Evolutionary conservation across 2,113 vertebrate species (phyloP).

Genomic region (Ptilonorhynchus violaceus): DNA sequence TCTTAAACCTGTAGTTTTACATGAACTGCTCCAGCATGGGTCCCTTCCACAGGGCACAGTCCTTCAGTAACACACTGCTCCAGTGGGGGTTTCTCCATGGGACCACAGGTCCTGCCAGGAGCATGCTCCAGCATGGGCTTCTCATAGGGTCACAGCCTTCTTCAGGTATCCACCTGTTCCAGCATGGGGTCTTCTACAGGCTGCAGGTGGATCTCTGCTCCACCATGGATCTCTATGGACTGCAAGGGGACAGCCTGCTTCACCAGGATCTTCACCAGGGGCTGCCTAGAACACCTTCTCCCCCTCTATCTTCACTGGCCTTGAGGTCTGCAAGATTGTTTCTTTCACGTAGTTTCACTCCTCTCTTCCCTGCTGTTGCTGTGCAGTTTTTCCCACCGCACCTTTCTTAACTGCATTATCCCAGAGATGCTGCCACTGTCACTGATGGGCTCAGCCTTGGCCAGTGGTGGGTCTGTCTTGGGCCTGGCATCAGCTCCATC

Average conservation of each 20-base stretch:
- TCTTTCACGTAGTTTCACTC: not conserved
- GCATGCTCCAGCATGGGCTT: not conserved
- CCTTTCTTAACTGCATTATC: not conserved
- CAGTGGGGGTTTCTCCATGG: rapidly evolving
- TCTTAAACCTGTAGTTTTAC: not conserved
- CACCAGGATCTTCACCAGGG: rapidly evolving
- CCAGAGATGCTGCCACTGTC: rapidly evolving
- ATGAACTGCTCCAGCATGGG: no score
- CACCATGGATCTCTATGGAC: not conserved
- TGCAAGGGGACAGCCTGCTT: not conserved
- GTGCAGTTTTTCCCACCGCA: rapidly evolving
- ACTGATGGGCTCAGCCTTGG: not conserved
- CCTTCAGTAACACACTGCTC: not conserved
- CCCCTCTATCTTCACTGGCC: not conserved
- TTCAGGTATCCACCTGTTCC: not conserved
- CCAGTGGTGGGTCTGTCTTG: rapidly evolving
- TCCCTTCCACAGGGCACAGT: not conserved
- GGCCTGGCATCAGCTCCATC: not conserved
- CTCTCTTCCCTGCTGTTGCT: not conserved
- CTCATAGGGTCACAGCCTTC: not conserved
- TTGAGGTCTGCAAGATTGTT: not conserved
- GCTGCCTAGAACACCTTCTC: not conserved
- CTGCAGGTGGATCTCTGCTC: not conserved
- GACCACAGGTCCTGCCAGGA: not conserved
- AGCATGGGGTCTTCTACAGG: no score